Conservation (phyloP, 1,140 invertebrate species). For the Gryllus bimaculatus region DNA sequence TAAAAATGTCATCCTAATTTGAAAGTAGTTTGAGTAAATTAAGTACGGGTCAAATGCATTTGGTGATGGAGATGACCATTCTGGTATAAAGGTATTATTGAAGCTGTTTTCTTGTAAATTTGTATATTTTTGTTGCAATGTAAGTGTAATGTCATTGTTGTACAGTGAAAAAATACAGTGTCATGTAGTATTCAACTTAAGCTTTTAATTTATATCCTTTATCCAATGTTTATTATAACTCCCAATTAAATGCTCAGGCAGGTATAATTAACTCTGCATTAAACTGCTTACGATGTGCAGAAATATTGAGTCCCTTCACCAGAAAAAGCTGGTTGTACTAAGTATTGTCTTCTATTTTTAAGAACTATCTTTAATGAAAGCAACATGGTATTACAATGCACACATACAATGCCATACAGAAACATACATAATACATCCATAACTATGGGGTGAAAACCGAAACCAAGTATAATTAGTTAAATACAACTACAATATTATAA, state of each 20-base stretch:
- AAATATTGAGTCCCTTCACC: not conserved
- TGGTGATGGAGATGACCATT: not conserved
- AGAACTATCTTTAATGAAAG: not conserved
- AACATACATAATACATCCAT: constrained; percentile 5
- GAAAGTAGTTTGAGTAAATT: not conserved
- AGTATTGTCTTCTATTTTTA: not conserved
- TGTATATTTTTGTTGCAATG: not conserved
- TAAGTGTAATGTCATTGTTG: not conserved
- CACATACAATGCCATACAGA: not conserved
- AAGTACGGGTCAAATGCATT: not conserved
- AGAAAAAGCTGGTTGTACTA: not conserved
- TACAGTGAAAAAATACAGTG: not conserved
- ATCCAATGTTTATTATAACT: not conserved
- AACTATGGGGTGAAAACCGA: not conserved
- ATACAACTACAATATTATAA: not conserved
- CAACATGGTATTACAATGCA: constrained; percentile 4
- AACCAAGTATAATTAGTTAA: not conserved
- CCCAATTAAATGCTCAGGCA: not conserved
- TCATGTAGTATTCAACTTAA: not conserved
- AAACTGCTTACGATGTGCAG: not conserved
- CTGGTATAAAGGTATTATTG: not conserved
- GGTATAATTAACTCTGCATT: not conserved
- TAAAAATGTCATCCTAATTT: not conserved
- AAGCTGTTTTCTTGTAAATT: not conserved
- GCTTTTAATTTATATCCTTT: not conserved